Conservation (phyloP, 2,113 vertebrate genomes). For the Cynopterus brachyotis region DNA sequence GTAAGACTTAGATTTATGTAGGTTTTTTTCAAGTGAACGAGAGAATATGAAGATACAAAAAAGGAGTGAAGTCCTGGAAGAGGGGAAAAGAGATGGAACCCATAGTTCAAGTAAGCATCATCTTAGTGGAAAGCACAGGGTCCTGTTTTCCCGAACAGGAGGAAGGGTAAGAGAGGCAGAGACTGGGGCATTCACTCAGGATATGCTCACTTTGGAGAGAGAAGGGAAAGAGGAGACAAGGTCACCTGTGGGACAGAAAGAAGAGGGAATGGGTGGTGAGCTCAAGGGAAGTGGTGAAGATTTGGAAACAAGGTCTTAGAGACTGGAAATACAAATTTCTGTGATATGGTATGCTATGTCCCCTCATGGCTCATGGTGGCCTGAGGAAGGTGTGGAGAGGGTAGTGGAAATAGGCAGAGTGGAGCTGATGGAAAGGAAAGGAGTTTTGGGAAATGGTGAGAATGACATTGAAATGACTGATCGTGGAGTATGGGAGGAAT, state of each 20-base stretch:
- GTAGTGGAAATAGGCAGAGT: neutral
- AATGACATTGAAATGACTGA: neutral
- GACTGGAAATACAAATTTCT: neutral
- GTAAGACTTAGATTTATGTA: neutral
- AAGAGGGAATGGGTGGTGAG: neutral
- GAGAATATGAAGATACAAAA: neutral
- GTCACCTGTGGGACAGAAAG: neutral
- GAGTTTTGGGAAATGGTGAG: neutral
- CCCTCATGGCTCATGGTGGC: neutral
- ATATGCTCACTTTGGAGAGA: neutral
- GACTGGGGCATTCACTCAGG: neutral
- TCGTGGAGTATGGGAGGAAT: neutral
- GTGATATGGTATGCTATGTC: rapidly evolving
- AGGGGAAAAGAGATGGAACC: neutral
- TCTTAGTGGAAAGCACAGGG: neutral
- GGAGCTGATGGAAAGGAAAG: neutral
- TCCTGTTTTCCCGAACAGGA: neutral
- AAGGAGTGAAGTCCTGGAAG: neutral
- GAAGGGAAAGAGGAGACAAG: neutral
- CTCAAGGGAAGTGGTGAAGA: neutral
- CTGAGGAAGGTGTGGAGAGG: neutral
- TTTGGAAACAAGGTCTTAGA: neutral
- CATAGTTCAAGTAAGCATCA: neutral
- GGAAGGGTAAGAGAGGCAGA: neutral
- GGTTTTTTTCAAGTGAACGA: neutral